Evolutionary conservation across 2,113 vertebrate genomes (phyloP), one percentile per base, ranked within the genome.

Genomic region (Lutjanus erythropterus): DNA sequence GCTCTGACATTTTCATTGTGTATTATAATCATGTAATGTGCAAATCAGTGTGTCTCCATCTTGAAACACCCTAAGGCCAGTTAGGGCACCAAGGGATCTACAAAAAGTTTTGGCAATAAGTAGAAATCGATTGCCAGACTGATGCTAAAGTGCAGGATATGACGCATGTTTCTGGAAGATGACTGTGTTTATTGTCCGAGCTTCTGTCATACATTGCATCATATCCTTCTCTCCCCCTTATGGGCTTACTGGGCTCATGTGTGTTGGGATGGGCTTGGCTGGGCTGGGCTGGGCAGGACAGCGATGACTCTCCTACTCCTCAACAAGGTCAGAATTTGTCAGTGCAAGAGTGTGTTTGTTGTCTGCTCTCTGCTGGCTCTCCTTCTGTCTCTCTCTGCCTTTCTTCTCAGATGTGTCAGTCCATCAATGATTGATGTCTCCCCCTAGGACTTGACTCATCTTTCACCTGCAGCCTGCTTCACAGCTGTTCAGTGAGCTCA

Each of bases 391-490:
- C 68, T 53, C 46, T 42, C 75, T 78, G 73, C 61, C 75, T 78
- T 71, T 77, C 59, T 86, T 84, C 80, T 92, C 81, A 56, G 77
- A 88, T 89, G 87, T 85, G 86, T 93, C 89, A 81, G 31, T 80
- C 80, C 59, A 86, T 92, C 80, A 88, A 70, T 91, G 86, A 92
- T 90, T 87, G 88, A 91, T 92, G 83, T 73, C 75, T 71, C 82
- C 83, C 86, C 37, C 1, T 46, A 84, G 80, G 78, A 90, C 81
- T 85, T 81, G 87, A 85, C 84, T 91, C 90, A 89, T 93, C 90
- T 90, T 90, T 93, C 92, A 93, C 91, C 92, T 90, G 86, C 86
- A 91, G 84, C 83, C 85, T 72, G 85, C 85, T 67, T 89, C 89
- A 81, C 90, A 91, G 91, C 90, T 91, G 88, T 70, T 90, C 81